Evolutionary conservation across 2,113 vertebrate genomes (phyloP).

Genomic region (Labeo rohita): DNA sequence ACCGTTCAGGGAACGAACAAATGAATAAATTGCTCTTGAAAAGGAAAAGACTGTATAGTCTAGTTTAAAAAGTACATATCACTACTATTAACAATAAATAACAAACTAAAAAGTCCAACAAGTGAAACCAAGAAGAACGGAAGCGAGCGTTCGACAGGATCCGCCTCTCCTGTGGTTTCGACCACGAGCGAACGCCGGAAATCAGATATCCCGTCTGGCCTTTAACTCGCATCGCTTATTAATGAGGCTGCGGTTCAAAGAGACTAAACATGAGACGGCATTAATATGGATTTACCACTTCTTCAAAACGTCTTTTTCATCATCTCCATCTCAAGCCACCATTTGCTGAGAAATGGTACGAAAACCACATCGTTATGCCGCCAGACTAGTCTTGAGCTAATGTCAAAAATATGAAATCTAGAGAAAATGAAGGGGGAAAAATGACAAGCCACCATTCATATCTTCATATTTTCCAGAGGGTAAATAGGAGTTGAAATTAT

Average conservation of each 20-base stretch:
- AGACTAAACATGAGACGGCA: slow-evolving; percentile 42
- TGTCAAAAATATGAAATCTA: slow-evolving; percentile 29
- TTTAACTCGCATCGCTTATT: slow-evolving; percentile 39
- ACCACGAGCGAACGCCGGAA: slow-evolving; percentile 12
- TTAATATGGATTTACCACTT: slow-evolving; percentile 52
- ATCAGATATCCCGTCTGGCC: slow-evolving; percentile 46
- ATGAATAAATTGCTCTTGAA: neutral
- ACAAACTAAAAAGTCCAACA: neutral
- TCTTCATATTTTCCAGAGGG: slow-evolving; percentile 46
- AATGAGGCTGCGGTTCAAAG: slow-evolving; percentile 36
- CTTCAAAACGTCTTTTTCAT: slow-evolving; percentile 35
- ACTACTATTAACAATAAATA: neutral
- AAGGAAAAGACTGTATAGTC: slow-evolving; percentile 1
- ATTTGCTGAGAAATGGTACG: slow-evolving; percentile 19
- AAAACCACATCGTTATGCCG: slow-evolving; percentile 52
- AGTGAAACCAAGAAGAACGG: neutral
- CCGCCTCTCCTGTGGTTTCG: neutral
- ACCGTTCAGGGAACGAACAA: neutral
- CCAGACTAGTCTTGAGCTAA: slow-evolving; percentile 17
- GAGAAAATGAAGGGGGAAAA: neutral
- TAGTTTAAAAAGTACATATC: neutral
- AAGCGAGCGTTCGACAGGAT: neutral
- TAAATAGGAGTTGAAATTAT: slow-evolving; percentile 12
- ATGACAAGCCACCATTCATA: slow-evolving; percentile 32
- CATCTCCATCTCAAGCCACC: slow-evolving; percentile 28